Evolutionary conservation across 2,113 vertebrate species (phyloP), one percentile per base, ranked within the genome.

Genomic region (Sapayoa aenigma): DNA sequence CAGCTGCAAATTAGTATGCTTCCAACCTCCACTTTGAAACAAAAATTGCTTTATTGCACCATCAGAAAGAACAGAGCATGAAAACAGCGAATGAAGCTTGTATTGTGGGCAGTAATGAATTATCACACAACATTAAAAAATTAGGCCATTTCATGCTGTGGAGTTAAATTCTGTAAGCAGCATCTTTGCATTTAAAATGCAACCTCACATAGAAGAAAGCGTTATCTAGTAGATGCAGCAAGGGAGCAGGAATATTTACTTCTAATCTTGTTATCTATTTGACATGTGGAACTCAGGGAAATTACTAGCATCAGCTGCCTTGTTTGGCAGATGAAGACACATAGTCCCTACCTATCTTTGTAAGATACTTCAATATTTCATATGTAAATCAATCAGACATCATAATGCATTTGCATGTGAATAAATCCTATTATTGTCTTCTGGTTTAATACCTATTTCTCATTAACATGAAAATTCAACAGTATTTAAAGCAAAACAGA

Each of bases 1-100:
- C 69, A 96, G 63, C 89, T 74, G 69, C 81, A 93, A 76, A 95
- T 86, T 69, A 67, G 67, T 37, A 85, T 77, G 58, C 92, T 84
- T 68, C 42, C 33, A 68, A 94, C 92, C 91, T 96, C 58, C 53
- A 52, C 67, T 93, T 55, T 52, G 79, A 94, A 85, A 75, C 24
- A 93, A 82, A 87, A 89, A 87, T 73, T 58, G 81, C 56, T 60
- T 94, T 88, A 75, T 74, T 91, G 84, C 39, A 75, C 80, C 49
- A 56, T 58, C 86, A 85, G 56, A 85, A 84, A 84, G 47, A 87
- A 83, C 15, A 12, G 18, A 65, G 41, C 44, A 47, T 11, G 50
- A 93, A 94, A 87, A 92, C 77, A 88, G 25, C 28, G 73, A 92
- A 49, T 72, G 49, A 75, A 84, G 47, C 33, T 41, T 28, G 41